phyloP scores from a whole-genome alignment of 2,113 vertebrate species.

The Daphoenositta chrysoptera region DNA sequence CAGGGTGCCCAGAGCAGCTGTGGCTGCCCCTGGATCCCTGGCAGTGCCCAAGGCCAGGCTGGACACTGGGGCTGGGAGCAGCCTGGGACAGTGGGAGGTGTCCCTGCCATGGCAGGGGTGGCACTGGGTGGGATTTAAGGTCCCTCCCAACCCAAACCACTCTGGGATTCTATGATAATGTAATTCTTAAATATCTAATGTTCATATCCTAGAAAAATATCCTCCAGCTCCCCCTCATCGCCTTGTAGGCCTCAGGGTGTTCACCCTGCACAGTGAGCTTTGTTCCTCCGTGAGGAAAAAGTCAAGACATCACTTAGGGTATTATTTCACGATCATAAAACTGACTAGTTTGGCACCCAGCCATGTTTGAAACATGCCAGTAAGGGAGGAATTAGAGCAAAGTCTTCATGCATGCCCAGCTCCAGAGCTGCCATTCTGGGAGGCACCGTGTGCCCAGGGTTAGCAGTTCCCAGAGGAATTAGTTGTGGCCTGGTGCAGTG shows the following conservation, averaged over 20 bases:
- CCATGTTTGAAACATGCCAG: rapidly evolving
- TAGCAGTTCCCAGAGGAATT: neutral
- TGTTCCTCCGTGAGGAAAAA: neutral
- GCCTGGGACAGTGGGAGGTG: neutral
- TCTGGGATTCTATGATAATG: neutral
- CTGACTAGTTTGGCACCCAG: neutral
- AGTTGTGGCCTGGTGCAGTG: neutral
- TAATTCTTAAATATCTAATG: neutral
- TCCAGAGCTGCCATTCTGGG: neutral
- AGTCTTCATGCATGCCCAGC: neutral
- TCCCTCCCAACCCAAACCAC: rapidly evolving
- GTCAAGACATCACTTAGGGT: neutral
- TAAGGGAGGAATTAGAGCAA: neutral
- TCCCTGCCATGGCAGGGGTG: neutral
- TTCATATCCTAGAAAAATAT: neutral
- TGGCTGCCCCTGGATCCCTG: neutral
- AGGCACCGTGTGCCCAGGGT: neutral
- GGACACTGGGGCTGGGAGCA: neutral
- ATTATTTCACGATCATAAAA: neutral
- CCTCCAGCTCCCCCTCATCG: neutral
- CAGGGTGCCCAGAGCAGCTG: neutral
- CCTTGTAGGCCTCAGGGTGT: neutral
- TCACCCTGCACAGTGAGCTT: neutral
- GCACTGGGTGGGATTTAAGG: rapidly evolving
- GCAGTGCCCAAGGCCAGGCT: neutral